Conservation (phyloP, 2,797 vertebrate species). For the Valencia hispanica region DNA sequence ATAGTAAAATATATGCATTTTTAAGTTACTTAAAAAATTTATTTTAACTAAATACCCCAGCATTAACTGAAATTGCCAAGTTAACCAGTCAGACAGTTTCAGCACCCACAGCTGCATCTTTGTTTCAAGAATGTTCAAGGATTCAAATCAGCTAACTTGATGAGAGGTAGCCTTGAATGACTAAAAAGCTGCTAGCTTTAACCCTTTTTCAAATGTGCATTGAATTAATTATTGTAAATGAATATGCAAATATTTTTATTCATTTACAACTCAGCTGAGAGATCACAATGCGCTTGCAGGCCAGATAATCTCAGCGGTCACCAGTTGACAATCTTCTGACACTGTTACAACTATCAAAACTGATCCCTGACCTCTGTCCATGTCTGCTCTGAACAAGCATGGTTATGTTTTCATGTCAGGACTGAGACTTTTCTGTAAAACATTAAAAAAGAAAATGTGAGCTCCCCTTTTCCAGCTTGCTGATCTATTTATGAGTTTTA, state of each 20-base stretch:
- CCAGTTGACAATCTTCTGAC: not conserved
- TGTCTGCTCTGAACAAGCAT: not conserved
- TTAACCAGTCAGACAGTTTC: not conserved
- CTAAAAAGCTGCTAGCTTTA: not conserved
- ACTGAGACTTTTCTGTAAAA: slow-evolving; percentile 27
- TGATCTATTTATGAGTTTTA: slow-evolving; percentile 60
- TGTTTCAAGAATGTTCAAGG: not conserved
- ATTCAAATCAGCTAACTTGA: not conserved
- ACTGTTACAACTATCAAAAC: not conserved
- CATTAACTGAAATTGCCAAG: not conserved
- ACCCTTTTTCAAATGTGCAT: not conserved
- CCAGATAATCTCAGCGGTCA: not conserved
- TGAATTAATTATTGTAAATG: not conserved
- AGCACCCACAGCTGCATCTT: not conserved
- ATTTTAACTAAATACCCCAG: too few species aligned
- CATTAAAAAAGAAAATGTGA: slow-evolving; percentile 36
- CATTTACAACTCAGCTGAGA: not conserved
- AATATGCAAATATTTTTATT: not conserved
- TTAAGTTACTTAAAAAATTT: too few species aligned
- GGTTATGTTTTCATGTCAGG: not conserved
- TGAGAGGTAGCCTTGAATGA: not conserved
- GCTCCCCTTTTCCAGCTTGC: slow-evolving; percentile 50
- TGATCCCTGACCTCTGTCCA: not conserved
- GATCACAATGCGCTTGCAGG: not conserved
- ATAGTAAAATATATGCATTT: too few species aligned